Conservation (phyloP, 1,140 invertebrate species). For the honey bee (Apis mellifera) region Amel_HAv3.1 CM009945.2:2206001-2206500, state of each 20-base stretch:
- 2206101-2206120: conserved; percentile 29
- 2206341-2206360: no score
- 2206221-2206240: conserved; percentile 33
- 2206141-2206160: conserved; percentile 55
- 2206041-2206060: no score
- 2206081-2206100: not conserved
- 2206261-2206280: not conserved
- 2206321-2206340: not conserved
- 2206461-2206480: no score
- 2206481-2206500: no score
- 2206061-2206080: not conserved
- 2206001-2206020: no score
- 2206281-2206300: not conserved
- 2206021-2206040: not conserved
- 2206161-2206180: conserved; percentile 35
- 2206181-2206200: conserved; percentile 45
- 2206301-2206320: not conserved
- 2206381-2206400: no score
- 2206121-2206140: conserved; percentile 40
- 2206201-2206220: conserved; percentile 17
- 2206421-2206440: no score
- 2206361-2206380: no score
- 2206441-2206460: no score
- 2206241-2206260: not conserved
- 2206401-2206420: no score